A percentile compares a stretch with the other conserved stretches of the same genome.
Evolutionary conservation across 2,888 invertebrate genomes (phyloP).

Genomic region (Nephrotoma flavescens): DNA sequence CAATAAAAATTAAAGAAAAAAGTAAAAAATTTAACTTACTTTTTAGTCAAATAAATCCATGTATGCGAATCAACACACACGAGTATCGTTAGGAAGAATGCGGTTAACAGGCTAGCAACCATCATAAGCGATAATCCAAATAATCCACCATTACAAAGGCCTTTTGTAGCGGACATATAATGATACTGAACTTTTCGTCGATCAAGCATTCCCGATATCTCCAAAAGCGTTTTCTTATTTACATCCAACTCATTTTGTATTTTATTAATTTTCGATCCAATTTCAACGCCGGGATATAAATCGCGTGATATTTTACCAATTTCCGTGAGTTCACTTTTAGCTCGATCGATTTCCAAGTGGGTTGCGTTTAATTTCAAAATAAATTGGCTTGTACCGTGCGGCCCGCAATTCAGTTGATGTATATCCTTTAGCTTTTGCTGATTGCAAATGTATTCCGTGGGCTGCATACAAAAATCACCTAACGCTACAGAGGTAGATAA

Average conservation of each 20-base stretch:
- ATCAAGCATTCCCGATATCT: slow-evolving; percentile 51
- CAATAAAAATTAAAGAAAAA: neutral
- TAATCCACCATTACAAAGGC: slow-evolving; percentile 69
- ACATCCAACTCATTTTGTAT: slow-evolving; percentile 29
- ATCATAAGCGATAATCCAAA: slow-evolving; percentile 75
- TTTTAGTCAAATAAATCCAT: slow-evolving; percentile 89
- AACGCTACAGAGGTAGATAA: slow-evolving; percentile 70
- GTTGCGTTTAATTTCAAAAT: slow-evolving; percentile 32
- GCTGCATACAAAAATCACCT: slow-evolving; percentile 74
- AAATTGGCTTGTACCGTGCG: slow-evolving; percentile 32
- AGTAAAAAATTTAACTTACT: slow-evolving; percentile 37
- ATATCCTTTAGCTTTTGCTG: slow-evolving; percentile 30
- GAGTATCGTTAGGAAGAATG: slow-evolving; percentile 77
- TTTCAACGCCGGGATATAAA: slow-evolving; percentile 29
- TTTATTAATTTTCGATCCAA: slow-evolving; percentile 23
- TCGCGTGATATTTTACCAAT: slow-evolving; percentile 28
- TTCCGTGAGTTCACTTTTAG: slow-evolving; percentile 27
- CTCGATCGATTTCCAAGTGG: slow-evolving; percentile 29
- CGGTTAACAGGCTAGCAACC: slow-evolving; percentile 72
- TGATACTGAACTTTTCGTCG: slow-evolving; percentile 69
- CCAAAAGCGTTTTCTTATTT: slow-evolving; percentile 17
- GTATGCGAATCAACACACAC: slow-evolving; percentile 92
- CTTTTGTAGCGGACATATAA: slow-evolving; percentile 63
- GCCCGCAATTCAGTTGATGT: slow-evolving; percentile 31
- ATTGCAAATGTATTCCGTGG: slow-evolving; percentile 41